Conservation (phyloP, 2,888 invertebrate genomes). For the Hyposoter dolosus region DNA sequence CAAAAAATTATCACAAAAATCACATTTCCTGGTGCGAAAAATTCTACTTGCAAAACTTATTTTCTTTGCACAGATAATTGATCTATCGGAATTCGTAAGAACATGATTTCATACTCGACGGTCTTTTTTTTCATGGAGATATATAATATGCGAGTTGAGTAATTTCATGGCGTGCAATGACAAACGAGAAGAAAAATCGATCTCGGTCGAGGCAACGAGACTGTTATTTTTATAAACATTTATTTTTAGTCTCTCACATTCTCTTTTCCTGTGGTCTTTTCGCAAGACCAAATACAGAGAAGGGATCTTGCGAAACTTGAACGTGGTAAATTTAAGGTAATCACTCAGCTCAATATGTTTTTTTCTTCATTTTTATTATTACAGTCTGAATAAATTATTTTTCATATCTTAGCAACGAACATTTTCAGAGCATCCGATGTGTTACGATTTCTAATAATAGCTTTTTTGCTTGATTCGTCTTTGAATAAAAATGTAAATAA, state of each 20-base stretch:
- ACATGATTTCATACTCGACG: not conserved
- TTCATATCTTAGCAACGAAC: not conserved
- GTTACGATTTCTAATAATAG: not conserved
- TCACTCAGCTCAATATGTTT: not conserved
- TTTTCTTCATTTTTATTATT: not conserved
- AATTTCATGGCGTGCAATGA: constrained; percentile 26
- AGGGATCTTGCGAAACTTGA: not conserved
- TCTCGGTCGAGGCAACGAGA: constrained; percentile 47
- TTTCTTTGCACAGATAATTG: constrained; percentile 6
- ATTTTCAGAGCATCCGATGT: not conserved
- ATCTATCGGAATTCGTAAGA: not conserved
- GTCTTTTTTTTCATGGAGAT: constrained; percentile 15
- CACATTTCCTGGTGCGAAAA: too few relatives aligned
- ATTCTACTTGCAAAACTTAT: not conserved
- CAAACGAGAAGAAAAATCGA: constrained; percentile 48
- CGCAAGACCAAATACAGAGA: not conserved
- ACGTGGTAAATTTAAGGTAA: constrained; percentile 1
- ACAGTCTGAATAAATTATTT: not conserved
- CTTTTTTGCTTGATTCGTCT: not conserved
- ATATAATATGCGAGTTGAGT: constrained; percentile 43
- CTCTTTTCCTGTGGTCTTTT: constrained; percentile 25
- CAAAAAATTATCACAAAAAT: too few relatives aligned
- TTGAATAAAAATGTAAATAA: not conserved
- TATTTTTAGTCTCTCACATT: constrained; percentile 5
- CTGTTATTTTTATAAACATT: constrained; percentile 13